Conservation (phyloP, 1,140 invertebrate species). For the Trachymyrmex septentrionalis region DNA sequence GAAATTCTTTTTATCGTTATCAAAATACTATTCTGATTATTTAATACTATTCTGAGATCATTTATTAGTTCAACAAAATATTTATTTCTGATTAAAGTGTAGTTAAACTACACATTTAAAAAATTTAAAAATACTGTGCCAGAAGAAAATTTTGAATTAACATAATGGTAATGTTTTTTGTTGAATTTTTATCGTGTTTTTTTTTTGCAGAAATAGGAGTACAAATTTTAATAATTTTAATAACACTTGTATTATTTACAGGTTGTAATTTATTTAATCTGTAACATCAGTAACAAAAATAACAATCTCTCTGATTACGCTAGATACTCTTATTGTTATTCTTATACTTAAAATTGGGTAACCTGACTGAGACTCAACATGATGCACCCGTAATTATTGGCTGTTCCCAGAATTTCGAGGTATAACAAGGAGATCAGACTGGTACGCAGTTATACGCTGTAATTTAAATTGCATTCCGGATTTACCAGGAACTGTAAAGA, state of each 20-base stretch:
- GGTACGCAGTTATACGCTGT: not conserved
- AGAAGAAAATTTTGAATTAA: not conserved
- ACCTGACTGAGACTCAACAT: conserved; percentile 36
- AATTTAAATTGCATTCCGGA: not conserved
- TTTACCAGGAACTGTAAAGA: conserved; percentile 53
- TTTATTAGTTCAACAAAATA: not conserved
- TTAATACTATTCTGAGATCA: no score
- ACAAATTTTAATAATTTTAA: not conserved
- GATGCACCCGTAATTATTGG: conserved; percentile 31
- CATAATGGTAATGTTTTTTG: not conserved
- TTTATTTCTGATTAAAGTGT: no score
- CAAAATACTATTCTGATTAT: no score
- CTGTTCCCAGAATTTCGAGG: conserved; percentile 24
- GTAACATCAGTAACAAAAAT: conserved; percentile 56
- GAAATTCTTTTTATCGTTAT: no score
- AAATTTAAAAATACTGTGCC: not conserved
- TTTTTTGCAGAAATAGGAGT: not conserved
- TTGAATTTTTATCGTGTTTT: not conserved
- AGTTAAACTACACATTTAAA: not conserved
- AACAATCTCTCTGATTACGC: conserved; percentile 16
- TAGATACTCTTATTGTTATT: conserved; percentile 16
- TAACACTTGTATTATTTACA: conserved; percentile 7
- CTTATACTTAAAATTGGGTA: conserved; percentile 13
- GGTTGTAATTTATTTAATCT: conserved; percentile 30
- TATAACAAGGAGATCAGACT: conserved; percentile 47